phyloP scores from a whole-genome alignment of 2,888 invertebrate genomes.

The Dolichopus griseipennis region DNA sequence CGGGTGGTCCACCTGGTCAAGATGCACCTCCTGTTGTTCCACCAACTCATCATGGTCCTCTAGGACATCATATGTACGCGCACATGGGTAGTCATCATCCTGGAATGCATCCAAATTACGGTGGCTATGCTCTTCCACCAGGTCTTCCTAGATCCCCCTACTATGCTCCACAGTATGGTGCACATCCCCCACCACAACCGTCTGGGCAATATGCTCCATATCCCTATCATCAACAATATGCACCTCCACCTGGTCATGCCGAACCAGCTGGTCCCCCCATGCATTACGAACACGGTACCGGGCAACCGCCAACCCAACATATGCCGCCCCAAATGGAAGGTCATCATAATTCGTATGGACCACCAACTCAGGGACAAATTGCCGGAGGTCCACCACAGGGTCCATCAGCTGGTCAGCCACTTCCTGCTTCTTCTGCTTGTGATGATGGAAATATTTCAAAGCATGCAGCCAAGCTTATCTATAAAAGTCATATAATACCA shows the following conservation, averaged over 20 bases:
- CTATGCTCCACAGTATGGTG: slow-evolving; percentile 42
- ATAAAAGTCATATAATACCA: too few species aligned
- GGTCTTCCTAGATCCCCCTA: slow-evolving; percentile 40
- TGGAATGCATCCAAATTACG: slow-evolving; percentile 35
- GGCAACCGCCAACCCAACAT: slow-evolving; percentile 25
- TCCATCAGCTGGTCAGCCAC: background rate
- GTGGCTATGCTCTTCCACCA: slow-evolving; percentile 36
- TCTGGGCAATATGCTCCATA: slow-evolving; percentile 39
- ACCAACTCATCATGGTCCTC: slow-evolving; percentile 30
- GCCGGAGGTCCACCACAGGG: background rate
- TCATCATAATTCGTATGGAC: slow-evolving; percentile 27
- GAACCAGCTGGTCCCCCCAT: slow-evolving; percentile 25
- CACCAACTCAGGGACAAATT: slow-evolving; percentile 5
- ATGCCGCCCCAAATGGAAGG: slow-evolving; percentile 25
- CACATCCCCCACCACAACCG: slow-evolving; percentile 39
- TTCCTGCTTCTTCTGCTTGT: background rate
- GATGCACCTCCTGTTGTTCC: slow-evolving; percentile 20
- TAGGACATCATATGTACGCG: slow-evolving; percentile 31
- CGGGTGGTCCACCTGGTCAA: slow-evolving; percentile 15
- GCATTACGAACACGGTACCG: slow-evolving; percentile 25
- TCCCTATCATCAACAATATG: slow-evolving; percentile 41
- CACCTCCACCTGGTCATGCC: slow-evolving; percentile 36
- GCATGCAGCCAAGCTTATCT: too few species aligned
- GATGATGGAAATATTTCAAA: slow-evolving; percentile 15
- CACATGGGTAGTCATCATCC: slow-evolving; percentile 37